Percentiles rank a stretch among this genome's conserved stretches.
These are phyloP conservation scores for Capromys pilorides DNA, from an alignment of 2,797 vertebrate species.

Conservation along the genomic window DNA sequence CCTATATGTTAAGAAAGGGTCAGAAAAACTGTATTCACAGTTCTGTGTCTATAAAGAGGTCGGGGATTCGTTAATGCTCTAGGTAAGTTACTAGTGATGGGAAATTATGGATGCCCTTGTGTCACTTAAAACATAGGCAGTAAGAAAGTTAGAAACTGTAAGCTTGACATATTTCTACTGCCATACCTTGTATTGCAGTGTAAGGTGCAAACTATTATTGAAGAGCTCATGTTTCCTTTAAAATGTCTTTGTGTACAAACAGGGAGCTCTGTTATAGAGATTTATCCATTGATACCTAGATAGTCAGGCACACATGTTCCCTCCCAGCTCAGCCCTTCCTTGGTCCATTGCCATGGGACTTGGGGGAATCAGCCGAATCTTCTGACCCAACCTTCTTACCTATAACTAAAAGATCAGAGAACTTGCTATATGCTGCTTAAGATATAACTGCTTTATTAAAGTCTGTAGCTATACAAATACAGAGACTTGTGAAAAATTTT, in stretches of 20 bases:
- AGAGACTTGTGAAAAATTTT: neutral
- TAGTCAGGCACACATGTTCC: neutral
- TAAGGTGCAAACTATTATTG: neutral
- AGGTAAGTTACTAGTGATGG: neutral
- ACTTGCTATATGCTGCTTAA: neutral
- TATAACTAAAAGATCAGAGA: neutral
- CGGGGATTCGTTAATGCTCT: neutral
- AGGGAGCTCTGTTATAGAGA: neutral
- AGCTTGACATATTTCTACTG: neutral
- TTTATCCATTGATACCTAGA: neutral
- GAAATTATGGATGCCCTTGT: slow-evolving; percentile 6
- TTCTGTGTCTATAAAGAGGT: neutral
- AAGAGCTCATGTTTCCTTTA: neutral
- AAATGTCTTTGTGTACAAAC: neutral
- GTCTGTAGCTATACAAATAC: neutral
- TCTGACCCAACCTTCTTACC: neutral
- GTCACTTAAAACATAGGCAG: neutral
- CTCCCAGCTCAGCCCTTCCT: too few species aligned
- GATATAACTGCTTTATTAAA: neutral
- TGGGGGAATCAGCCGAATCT: neutral
- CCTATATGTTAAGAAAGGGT: slow-evolving; percentile 24
- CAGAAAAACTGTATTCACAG: neutral
- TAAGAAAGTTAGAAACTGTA: neutral
- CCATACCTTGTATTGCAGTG: neutral
- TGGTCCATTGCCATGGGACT: neutral